Base-by-base conservation (phyloP, 2,113 vertebrate species). In the Pterocles gutturalis region DNA sequence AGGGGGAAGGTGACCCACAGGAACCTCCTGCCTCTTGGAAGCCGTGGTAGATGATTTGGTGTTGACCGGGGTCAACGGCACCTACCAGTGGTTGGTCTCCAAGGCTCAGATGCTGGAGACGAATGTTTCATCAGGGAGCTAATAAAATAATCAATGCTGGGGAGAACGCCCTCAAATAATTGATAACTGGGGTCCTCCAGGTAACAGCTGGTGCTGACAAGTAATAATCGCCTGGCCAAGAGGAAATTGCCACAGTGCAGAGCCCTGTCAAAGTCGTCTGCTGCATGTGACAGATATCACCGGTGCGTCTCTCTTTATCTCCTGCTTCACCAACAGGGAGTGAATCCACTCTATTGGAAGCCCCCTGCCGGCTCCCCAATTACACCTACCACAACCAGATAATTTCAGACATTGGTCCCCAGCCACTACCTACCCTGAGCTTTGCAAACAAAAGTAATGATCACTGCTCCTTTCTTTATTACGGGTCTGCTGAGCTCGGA, bases 381-480 rank as follows among this genome's bases (percentile, higher is more conserved):
- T 85, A 87, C 73, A 76, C 57, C 77, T 93, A 76, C 48, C 5
- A 0, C 76, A 75, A 78, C 24, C 29, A 79, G 53, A 81, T 92
- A 18, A 91, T 92, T 92, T 90, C 19, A 87, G 61, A 92, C 77
- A 95, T 93, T 82, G 89, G 25, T 92, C 89, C 70, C 88, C 88
- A 90, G 92, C 58, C 46, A 46, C 46, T 83, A 58, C 82, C 77
- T 72, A n/a, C 20, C 45, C 75, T 62, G 77, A 93, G 83, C 93
- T 92, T 79, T 79, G 89, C 89, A 96, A 96, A 91, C 96, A 96
- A 57, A 91, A 91, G 45, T 49, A 87, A 91, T 87, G 80, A 89
- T 92, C 33, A 1, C 61, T 67, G 69, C 31, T 92, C 61, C 77
- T 71, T 69, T 13, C 55, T 82, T 95, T 95, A 97, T 92, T 94